A percentile compares a stretch with the other conserved stretches of the same genome.
Conservation (phyloP, 1,140 invertebrate species). For the Dysdera silvatica region DNA sequence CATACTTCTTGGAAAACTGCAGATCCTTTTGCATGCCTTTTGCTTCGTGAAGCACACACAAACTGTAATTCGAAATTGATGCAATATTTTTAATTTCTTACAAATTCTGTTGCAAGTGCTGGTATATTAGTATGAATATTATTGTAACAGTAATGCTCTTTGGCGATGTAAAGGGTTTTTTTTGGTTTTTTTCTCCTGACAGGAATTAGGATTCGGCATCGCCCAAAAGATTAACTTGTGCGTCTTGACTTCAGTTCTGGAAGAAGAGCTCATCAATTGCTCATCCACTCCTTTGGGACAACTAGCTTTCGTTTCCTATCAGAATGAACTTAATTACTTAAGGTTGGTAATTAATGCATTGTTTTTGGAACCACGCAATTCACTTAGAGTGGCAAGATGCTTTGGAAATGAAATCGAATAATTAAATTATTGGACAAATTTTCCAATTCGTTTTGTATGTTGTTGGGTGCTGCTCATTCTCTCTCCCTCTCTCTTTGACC, state of each 20-base stretch:
- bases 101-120: too few species aligned
- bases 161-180: too few species aligned
- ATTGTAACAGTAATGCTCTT: too few species aligned
- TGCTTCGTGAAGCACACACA: too few species aligned
- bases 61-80: too few species aligned
- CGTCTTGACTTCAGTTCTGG: slow-evolving; percentile 62
- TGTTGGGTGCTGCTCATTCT: background rate
- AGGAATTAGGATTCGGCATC: slow-evolving; percentile 59
- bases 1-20: too few species aligned
- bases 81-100: too few species aligned
- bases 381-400: background rate
- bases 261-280: slow-evolving; percentile 60
- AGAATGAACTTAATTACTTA: slow-evolving; percentile 44
- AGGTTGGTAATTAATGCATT: slow-evolving; percentile 37
- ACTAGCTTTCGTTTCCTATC: slow-evolving; percentile 41
- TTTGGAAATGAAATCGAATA: background rate
- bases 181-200: slow-evolving; percentile 35
- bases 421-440: background rate
- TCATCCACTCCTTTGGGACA: slow-evolving; percentile 41
- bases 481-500: background rate
- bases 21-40: too few species aligned
- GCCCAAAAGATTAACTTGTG: slow-evolving; percentile 54
- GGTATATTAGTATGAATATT: too few species aligned
- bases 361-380: background rate
- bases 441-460: background rate